Conservation (phyloP, 2,888 invertebrate species). For the Fragum sueziense region DNA sequence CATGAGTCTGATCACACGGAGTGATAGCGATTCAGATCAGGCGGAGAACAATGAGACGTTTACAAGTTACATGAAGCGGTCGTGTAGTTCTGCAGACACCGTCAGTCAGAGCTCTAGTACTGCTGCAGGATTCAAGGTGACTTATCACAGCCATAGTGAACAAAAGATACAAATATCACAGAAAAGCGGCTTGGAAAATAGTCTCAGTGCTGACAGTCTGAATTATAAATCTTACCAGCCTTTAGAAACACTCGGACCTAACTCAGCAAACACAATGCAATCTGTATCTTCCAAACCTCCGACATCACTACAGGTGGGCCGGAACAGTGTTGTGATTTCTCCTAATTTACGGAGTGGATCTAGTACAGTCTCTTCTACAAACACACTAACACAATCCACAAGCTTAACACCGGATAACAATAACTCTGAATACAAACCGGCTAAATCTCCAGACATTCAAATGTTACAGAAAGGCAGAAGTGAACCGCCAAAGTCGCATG, state of each 20-base stretch:
- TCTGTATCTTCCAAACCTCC: background rate
- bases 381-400: slow-evolving; percentile 13
- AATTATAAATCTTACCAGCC: slow-evolving; percentile 34
- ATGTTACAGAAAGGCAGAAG: background rate
- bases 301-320: background rate
- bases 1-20: slow-evolving; percentile 34
- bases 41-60: slow-evolving; percentile 75
- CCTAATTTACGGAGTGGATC: slow-evolving; percentile 28
- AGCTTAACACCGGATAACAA: slow-evolving; percentile 25
- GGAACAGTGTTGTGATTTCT: slow-evolving; percentile 10
- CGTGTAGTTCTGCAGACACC: slow-evolving; percentile 59
- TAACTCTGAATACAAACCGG: slow-evolving; percentile 3
- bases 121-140: slow-evolving; percentile 16
- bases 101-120: slow-evolving; percentile 33
- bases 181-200: slow-evolving; percentile 45
- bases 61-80: slow-evolving; percentile 73
- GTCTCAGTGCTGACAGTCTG: slow-evolving; percentile 58
- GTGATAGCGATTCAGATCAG: slow-evolving; percentile 43
- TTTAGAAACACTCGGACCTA: slow-evolving; percentile 72
- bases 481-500: background rate
- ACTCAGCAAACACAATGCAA: slow-evolving; percentile 65
- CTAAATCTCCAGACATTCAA: slow-evolving; percentile 21
- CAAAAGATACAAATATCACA: slow-evolving; percentile 10
- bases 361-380: slow-evolving; percentile 31
- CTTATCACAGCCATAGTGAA: slow-evolving; percentile 7